A percentile compares a stretch with the other conserved stretches of the same genome.
phyloP scores from a whole-genome alignment of 2,888 invertebrate genomes.

The Deilephila elpenor region DNA sequence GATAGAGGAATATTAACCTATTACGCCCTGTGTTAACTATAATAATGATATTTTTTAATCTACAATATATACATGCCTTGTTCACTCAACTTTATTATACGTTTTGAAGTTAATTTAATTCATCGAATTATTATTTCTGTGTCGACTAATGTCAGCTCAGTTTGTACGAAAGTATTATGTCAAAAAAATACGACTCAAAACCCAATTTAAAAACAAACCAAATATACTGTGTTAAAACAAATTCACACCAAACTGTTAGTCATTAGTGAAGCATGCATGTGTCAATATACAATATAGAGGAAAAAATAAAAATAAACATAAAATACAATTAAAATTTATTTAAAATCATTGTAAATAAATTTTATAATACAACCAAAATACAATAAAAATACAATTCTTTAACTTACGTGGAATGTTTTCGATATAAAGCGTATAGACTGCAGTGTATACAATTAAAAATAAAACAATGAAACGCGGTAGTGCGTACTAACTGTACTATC shows the following conservation, averaged over 20 bases:
- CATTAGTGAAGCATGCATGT: slow-evolving; percentile 17
- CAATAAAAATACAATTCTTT: slow-evolving; percentile 27
- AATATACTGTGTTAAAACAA: slow-evolving; percentile 1
- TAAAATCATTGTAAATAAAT: slow-evolving; percentile 28
- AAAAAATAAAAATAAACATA: slow-evolving; percentile 16
- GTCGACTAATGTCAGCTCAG: too few species aligned
- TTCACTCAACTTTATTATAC: too few species aligned
- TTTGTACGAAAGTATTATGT: too few species aligned
- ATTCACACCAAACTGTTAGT: slow-evolving; percentile 13
- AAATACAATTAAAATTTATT: slow-evolving; percentile 39
- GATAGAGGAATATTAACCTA: neutral
- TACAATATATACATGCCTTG: too few species aligned
- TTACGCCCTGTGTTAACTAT: too few species aligned
- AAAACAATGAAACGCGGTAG: neutral
- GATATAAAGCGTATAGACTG: neutral
- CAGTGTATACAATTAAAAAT: neutral
- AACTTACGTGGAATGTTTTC: slow-evolving; percentile 54
- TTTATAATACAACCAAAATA: slow-evolving; percentile 24
- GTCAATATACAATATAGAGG: neutral
- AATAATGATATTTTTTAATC: too few species aligned
- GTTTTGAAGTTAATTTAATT: too few species aligned
- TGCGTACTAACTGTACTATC: slow-evolving; percentile 3
- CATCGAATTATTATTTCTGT: neutral
- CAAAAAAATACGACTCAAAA: neutral
- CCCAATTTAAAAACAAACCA: neutral